phyloP scores from a whole-genome alignment of 1,140 invertebrate genomes.

The Drosophila bifasciata region DNA sequence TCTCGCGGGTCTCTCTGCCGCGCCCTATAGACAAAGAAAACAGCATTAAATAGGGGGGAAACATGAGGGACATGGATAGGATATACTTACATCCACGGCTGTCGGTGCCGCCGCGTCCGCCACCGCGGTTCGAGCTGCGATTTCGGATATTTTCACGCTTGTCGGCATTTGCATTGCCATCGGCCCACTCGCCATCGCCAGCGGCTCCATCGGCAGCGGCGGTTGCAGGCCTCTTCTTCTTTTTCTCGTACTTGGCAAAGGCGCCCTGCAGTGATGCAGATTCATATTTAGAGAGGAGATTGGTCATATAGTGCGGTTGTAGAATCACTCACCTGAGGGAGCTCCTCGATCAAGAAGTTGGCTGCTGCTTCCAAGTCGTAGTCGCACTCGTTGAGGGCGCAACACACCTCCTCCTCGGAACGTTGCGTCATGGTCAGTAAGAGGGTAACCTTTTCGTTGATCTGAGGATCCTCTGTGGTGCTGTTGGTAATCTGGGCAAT shows the following conservation, averaged over 20 bases:
- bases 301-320: too few species aligned
- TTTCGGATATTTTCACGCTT: conserved; percentile 84
- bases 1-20: conserved; percentile 82
- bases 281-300: neutral
- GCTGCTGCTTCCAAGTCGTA: conserved; percentile 91
- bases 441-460: conserved; percentile 90
- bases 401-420: conserved; percentile 92
- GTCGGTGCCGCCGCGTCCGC: conserved; percentile 84
- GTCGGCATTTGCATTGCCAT: conserved; percentile 82
- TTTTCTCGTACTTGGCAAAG: conserved; percentile 93
- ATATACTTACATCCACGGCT: conserved; percentile 82
- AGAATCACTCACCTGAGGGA: conserved; percentile 84
- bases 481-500: conserved; percentile 89
- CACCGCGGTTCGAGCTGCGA: conserved; percentile 84
- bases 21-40: conserved; percentile 61
- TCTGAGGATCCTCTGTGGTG: conserved; percentile 87
- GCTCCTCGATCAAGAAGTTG: conserved; percentile 90
- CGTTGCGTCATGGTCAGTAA: conserved; percentile 92
- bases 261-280: conserved; percentile 85
- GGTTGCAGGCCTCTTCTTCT: conserved; percentile 90
- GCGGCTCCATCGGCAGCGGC: conserved; percentile 78
- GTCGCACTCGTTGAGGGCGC: conserved; percentile 92
- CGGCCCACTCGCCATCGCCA: conserved; percentile 85
- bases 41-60: neutral
- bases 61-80: too few species aligned